Evolutionary conservation across 1,140 invertebrate genomes (phyloP), one percentile per base, ranked within the genome.

Genomic region (Drosophila aff.): DNA sequence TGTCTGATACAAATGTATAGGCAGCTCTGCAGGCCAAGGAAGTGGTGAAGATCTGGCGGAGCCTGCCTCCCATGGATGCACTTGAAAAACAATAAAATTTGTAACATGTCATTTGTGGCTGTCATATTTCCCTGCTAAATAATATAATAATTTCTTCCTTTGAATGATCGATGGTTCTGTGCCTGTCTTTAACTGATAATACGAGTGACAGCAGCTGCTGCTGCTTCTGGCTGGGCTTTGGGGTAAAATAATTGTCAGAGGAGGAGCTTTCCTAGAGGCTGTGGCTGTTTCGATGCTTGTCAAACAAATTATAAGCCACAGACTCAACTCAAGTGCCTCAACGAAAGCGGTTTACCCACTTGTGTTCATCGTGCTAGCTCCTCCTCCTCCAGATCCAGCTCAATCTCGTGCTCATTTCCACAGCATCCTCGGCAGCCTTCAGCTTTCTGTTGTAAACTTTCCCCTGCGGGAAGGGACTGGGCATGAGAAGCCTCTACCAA

Each of bases 291-390:
- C 79, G 82, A 82, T 87, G 84, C 83, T 79, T 86, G 83, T 89
- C 80, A 83, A 86, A 89, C 83, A 86, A 86, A 86, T 89, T 87
- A 86, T 86, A 87, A 86, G 83, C 83, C 57, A 47, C 64, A 61
- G 64, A 67, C 66, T 63, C 74, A 80, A 68, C 82, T 86, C 72
- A 79, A 86, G 79, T 76, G 71, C 55, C 73, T 63, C 68, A 76
- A 49, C 63, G 47, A 80, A 87, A 82, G 80, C 83, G 83, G 80
- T 80, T 85, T 80, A 76, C 68, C 68, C 64, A 86, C 68, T 81
- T 65, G 60, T 79, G 47, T 57, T 66, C 61, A 52, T 79, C 55
- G 47, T 49, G 40, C 41, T 33, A 18, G 36, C 3, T 18, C 65
- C 26, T 43, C 28, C 47, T 55, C 36, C n/a, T 21, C 18, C 52